These are phyloP conservation scores for Huso huso DNA, from an alignment of 2,797 vertebrate species.

Conservation along the genomic window DNA sequence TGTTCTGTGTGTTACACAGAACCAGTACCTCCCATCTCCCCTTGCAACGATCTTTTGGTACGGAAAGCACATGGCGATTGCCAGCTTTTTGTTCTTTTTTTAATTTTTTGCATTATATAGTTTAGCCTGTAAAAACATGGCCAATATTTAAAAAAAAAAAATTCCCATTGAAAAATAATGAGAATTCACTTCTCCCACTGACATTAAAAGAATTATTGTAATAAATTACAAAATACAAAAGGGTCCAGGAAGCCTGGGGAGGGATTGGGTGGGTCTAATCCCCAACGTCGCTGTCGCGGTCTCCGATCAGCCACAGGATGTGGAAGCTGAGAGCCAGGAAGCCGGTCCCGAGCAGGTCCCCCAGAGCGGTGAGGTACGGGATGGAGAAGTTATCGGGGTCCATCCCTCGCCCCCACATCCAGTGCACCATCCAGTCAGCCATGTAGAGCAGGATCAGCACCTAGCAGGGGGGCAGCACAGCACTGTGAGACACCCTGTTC, in stretches of 20 bases:
- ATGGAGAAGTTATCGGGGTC: conserved; percentile 98
- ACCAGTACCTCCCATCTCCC: too few species aligned
- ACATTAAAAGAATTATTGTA: conserved; percentile 31
- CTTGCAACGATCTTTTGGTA: conserved; percentile 9
- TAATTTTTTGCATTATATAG: conserved; percentile 25
- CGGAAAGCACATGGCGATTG: conserved; percentile 56
- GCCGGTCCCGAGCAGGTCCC: conserved; percentile 92
- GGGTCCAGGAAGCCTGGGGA: conserved; percentile 20
- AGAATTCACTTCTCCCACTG: conserved; percentile 55
- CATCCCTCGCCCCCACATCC: conserved; percentile 96
- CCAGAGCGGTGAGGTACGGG: conserved; percentile 93
- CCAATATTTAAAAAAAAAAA: conserved; percentile 34
- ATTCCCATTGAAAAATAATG: conserved; percentile 97
- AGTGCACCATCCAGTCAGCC: conserved; percentile 98
- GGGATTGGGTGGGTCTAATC: conserved; percentile 59
- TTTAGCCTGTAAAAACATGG: conserved; percentile 31
- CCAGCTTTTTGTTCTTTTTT: conserved; percentile 27
- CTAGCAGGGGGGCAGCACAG: conserved; percentile 41
- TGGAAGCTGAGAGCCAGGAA: conserved; percentile 95
- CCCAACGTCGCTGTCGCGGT: conserved; percentile 81
- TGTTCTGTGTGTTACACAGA: too few species aligned
- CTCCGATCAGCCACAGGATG: conserved; percentile 90
- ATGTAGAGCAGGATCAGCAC: conserved; percentile 92
- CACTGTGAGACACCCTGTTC: background rate
- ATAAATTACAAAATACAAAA: conserved; percentile 25